Percentiles rank a stretch among this genome's conserved stretches.
phyloP scores from a whole-genome alignment of 2,113 vertebrate genomes.

The Paratilapia polleni region DNA sequence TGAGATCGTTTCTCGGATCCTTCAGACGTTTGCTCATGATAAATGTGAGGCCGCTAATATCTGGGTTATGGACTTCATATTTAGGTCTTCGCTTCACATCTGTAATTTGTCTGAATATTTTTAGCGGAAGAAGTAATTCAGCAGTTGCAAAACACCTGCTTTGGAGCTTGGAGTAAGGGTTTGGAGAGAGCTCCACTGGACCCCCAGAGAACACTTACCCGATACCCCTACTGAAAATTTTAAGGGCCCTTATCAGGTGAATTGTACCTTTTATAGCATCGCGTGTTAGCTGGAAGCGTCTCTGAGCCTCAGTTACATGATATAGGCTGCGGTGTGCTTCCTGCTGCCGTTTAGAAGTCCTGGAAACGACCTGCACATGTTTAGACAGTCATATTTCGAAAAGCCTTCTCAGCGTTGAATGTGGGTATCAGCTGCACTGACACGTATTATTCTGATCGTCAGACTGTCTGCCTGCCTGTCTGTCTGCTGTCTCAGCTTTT shows the following conservation, averaged over 20 bases:
- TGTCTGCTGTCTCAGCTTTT: conserved; percentile 51
- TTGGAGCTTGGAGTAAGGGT: conserved; percentile 2
- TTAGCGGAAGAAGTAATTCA: conserved; percentile 42
- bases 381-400: conserved; percentile 34
- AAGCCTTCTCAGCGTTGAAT: conserved; percentile 33
- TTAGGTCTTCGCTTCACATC: conserved; percentile 41
- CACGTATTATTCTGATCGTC: conserved; percentile 42
- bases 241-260: conserved; percentile 16
- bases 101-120: conserved; percentile 29
- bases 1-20: not conserved
- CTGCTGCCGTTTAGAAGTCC: conserved; percentile 38
- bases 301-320: conserved; percentile 47
- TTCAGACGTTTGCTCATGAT: not conserved
- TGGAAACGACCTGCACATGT: conserved; percentile 43
- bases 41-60: conserved; percentile 17
- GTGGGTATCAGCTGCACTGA: conserved; percentile 51
- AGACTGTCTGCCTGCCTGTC: conserved; percentile 31
- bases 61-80: conserved; percentile 47
- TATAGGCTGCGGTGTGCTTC: conserved; percentile 26
- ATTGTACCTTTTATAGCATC: conserved; percentile 18
- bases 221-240: not conserved
- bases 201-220: not conserved
- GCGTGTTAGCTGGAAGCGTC: conserved; percentile 2
- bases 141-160: conserved; percentile 5
- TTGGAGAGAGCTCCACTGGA: not conserved